Conservation (phyloP, 2,797 vertebrate genomes). For the Lepilemur ruficaudatus region DNA sequence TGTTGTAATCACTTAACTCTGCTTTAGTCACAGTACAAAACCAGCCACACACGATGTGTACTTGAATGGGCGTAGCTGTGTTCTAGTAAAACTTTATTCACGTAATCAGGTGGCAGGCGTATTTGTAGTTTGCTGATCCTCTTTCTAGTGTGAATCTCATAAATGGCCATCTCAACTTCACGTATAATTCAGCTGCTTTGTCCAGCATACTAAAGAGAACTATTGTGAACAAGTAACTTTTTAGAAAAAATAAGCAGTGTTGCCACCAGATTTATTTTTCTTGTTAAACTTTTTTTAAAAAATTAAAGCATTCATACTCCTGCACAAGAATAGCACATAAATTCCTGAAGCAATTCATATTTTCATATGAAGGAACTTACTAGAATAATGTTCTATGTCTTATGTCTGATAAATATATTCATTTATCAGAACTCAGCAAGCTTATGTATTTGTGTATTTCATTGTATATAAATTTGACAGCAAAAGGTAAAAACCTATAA, state of each 20-base stretch:
- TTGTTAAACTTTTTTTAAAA: neutral
- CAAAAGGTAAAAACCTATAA: neutral
- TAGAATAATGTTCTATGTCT: neutral
- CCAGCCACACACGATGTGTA: neutral
- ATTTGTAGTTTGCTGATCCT: neutral
- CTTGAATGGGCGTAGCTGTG: neutral
- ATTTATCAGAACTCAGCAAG: slow-evolving; percentile 21
- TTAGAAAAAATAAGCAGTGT: neutral
- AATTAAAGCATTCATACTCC: neutral
- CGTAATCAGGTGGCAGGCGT: neutral
- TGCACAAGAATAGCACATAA: neutral
- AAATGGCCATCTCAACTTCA: neutral
- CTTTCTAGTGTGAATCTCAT: neutral
- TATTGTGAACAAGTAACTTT: neutral
- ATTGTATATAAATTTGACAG: neutral
- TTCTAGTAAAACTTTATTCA: neutral
- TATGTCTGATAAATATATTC: neutral
- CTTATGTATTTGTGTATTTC: neutral
- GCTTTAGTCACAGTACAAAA: neutral
- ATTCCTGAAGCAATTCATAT: neutral
- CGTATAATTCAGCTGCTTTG: neutral
- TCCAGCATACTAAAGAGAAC: neutral
- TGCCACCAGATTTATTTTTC: neutral
- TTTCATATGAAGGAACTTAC: neutral
- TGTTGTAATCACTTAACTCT: neutral